These are phyloP conservation scores for Lycodopsis pacificus DNA, from an alignment of 2,797 vertebrate genomes.

Conservation along the genomic window DNA sequence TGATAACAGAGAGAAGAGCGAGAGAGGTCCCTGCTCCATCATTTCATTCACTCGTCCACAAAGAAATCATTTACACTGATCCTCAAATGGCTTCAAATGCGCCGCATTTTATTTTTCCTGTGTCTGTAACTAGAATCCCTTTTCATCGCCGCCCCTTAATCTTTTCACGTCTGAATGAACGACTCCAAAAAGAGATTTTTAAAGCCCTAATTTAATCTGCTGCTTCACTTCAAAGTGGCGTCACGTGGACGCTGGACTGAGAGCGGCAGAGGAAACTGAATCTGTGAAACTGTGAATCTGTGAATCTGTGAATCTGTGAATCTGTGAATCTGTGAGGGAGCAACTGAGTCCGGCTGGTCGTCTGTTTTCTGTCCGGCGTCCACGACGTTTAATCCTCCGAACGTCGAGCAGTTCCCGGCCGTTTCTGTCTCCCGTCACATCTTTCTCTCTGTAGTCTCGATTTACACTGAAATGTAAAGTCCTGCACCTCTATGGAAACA, in stretches of 20 bases:
- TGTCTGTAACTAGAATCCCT: slow-evolving; percentile 73
- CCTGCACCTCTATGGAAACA: no score
- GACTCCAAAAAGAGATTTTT: slow-evolving; percentile 79
- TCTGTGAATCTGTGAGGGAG: slow-evolving; percentile 28
- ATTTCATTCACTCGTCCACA: slow-evolving; percentile 75
- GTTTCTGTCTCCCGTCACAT: no score
- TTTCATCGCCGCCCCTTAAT: slow-evolving; percentile 80
- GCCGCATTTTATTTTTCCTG: slow-evolving; percentile 43
- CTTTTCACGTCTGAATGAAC: slow-evolving; percentile 79
- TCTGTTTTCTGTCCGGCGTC: slow-evolving; percentile 34
- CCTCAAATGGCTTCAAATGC: slow-evolving; percentile 70
- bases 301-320: no score
- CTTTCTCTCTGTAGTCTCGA: no score
- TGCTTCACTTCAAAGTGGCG: slow-evolving; percentile 79
- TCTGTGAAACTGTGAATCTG: no score
- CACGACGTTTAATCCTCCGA: slow-evolving; percentile 6
- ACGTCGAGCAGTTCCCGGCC: no score
- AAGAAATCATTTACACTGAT: slow-evolving; percentile 74
- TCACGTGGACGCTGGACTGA: slow-evolving; percentile 63
- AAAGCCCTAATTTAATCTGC: slow-evolving; percentile 82
- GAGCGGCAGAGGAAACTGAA: slow-evolving; percentile 45
- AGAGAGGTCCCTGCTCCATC: slow-evolving; percentile 53
- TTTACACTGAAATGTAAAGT: no score
- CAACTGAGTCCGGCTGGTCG: slow-evolving; percentile 27
- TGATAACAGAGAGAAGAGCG: slow-evolving; percentile 47